Evolutionary conservation across 2,113 vertebrate species (phyloP).

Genomic region (Boulengeromyrus knoepffleri): DNA sequence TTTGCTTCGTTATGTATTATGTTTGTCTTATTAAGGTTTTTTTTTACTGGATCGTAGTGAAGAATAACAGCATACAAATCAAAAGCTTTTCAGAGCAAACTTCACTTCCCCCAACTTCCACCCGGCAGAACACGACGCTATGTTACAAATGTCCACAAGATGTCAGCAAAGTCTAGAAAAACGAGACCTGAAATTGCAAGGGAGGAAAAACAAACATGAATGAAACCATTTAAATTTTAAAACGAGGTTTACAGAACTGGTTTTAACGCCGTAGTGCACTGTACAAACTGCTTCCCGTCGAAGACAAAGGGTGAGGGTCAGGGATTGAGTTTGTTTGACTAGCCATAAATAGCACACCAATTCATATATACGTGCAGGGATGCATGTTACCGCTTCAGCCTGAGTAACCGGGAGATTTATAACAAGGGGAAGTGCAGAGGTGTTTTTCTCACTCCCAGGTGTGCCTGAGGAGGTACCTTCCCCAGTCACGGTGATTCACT

Average conservation of each 20-base stretch:
- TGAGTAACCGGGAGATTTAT: background rate
- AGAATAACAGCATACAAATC: background rate
- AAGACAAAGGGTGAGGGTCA: background rate
- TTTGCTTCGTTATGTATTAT: background rate
- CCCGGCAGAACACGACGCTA: constrained; percentile 35
- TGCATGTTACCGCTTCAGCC: background rate
- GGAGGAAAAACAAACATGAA: background rate
- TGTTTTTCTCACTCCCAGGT: background rate
- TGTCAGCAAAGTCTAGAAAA: constrained; percentile 1
- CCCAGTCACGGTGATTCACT: background rate
- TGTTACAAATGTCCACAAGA: background rate
- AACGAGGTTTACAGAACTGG: background rate
- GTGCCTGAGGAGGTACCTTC: background rate
- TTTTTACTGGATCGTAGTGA: background rate
- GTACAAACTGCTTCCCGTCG: background rate
- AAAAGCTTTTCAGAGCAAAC: background rate
- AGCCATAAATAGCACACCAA: background rate
- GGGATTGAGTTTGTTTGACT: background rate
- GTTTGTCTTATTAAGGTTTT: background rate
- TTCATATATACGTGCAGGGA: background rate
- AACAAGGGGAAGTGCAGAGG: background rate
- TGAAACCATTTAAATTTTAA: background rate
- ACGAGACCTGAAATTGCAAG: background rate
- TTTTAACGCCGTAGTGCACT: background rate
- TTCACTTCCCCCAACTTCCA: background rate